Base-by-base conservation (phyloP, 1,140 invertebrate species). In the Mylabris phalerata region DNA sequence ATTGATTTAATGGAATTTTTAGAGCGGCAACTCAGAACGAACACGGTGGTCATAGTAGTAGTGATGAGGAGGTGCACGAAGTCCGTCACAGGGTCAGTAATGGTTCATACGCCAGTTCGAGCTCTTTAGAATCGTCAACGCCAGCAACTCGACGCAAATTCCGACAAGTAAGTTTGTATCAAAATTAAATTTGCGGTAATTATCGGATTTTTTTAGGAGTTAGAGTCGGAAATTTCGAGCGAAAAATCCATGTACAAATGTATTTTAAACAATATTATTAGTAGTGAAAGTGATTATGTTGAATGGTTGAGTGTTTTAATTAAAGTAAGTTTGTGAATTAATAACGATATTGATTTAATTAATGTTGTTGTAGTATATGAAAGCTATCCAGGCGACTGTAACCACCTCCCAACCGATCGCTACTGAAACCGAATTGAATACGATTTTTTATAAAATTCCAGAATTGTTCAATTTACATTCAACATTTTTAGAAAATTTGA, bases 401-500 rank as follows among this genome's bases (percentile, higher is more conserved):
- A 85, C 83, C 13, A 92, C 92, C 41, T 93, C 92, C 3, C 90
- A 93, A 73, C 92, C 91, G 48, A 88, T 96, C 40, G 89, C 95
- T 63, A 85, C 88, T 1, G 84, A 90, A 64, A 89, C 93, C 59
- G 92, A 95, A 72, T 89, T 94, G 68, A 86, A 88, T 48, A 89
- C 87, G 7, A 94, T 96, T 72, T 96, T 96, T 75, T 93, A 89
- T 67, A 93, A 94, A 73, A 93, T 96, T 72, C 90, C 91, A 0
- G 90, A 95, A 65, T 75, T 96, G 10, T 85, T 92, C 69, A 79
- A 81, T 11, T 76, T 91, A 39, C 93, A 96, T 75, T 82, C 86
- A 57, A 84, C 82, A 55, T 95, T 96, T 75, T 77, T 94, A 7
- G 82, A 86, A 43, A 85, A 84, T 32, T 77, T 95, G 3, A 80